Base-by-base conservation (phyloP, 2,797 vertebrate genomes). In the Cynodonichthys magdalenae region DNA sequence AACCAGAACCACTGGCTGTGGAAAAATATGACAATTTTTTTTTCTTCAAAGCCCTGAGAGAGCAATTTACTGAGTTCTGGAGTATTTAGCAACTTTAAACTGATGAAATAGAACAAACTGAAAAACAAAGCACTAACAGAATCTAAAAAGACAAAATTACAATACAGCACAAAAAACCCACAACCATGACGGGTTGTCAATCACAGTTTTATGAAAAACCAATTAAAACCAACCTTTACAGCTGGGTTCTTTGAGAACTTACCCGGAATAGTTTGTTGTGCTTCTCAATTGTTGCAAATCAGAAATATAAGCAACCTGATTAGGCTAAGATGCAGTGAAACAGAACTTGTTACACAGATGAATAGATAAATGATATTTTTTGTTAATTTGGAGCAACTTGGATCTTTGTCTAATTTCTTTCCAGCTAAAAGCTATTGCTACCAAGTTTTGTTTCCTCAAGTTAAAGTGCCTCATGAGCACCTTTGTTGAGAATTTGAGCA, bases 361-460 rank as follows among this genome's bases (percentile, higher is more conserved):
- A 58, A n/a, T 31, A 58, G 47, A 58, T n/a, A 58, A 58, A 58
- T 18, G 6, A 7, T 58, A 46, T 46, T 58, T 27, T 6, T 27
- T 14, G 17, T 36, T 46, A 46, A 58, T 46, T 31, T 8, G 42
- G 46, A 45, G 3, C 41, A 15, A 46, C 17, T 29, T 57, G 11
- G 55, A 57, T 28, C 12, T 9, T 58, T 31, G 42, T n/a, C 42
- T 6, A 8, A 10, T 41, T 17, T 46, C 28, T 42, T 42, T 36
- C 5, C 8, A 44, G 6, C 27, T 20, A 41, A 11, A 49, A 14
- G 44, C 19, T 8, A 12, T 46, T 27, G 18, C 41, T 58, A 42
- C 17, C 55, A 58, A 58, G 9, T 46, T 41, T n/a, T 45, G 17
- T 46, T 58, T 9, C 19, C 28, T 31, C n/a, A 46, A 29, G 46